Conservation (phyloP, 2,797 vertebrate genomes). For the Loris lydekkerianus region DNA sequence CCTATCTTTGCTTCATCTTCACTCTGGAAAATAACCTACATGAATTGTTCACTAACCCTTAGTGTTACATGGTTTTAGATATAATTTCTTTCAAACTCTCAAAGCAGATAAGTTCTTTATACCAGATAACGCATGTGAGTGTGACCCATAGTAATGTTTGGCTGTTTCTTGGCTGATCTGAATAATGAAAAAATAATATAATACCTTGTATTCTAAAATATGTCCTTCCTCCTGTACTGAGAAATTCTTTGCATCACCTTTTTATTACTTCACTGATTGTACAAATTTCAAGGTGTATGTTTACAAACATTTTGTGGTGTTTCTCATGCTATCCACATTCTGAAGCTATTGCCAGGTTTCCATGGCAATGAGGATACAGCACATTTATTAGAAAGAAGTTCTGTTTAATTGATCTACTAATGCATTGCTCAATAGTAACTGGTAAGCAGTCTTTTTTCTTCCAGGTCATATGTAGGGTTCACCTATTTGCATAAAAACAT, state of each 20-base stretch:
- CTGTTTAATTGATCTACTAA: constrained; percentile 99
- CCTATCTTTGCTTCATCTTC: constrained; percentile 40
- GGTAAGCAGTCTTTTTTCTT: constrained; percentile 98
- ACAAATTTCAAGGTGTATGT: constrained; percentile 88
- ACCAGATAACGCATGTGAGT: constrained; percentile 47
- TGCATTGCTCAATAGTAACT: constrained; percentile 96
- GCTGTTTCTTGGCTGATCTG: constrained; percentile 71
- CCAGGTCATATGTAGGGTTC: constrained; percentile 97
- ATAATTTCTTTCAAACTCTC: constrained; percentile 67
- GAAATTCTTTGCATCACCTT: constrained; percentile 79
- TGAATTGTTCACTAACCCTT: constrained; percentile 30
- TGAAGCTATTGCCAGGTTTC: constrained; percentile 92
- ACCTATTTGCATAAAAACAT: constrained; percentile 98
- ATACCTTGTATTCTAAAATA: constrained; percentile 59
- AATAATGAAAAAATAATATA: constrained; percentile 72
- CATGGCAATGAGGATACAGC: constrained; percentile 92
- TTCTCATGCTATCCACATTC: constrained; percentile 88
- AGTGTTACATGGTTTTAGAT: constrained; percentile 2
- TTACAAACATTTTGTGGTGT: constrained; percentile 91
- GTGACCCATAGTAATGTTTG: constrained; percentile 67
- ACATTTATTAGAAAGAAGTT: constrained; percentile 94
- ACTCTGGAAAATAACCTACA: not conserved
- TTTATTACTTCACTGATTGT: constrained; percentile 87
- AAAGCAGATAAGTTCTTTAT: constrained; percentile 64
- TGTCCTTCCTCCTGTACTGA: constrained; percentile 57